Conservation (phyloP, 2,888 invertebrate species). For the Sepiola atlantica region DNA sequence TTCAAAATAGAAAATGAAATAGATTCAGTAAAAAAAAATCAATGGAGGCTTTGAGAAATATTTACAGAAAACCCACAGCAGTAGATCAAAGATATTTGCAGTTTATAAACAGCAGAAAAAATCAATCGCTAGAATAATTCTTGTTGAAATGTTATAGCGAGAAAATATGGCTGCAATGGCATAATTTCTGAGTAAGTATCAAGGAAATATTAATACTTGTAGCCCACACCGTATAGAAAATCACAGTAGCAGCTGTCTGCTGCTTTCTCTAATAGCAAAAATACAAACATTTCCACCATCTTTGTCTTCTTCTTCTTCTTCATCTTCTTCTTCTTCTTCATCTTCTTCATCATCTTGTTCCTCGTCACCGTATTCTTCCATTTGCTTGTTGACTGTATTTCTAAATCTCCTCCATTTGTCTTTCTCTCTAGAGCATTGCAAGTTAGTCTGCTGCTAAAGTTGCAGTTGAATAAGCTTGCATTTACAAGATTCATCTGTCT, state of each 20-base stretch:
- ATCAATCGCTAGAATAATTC: no score
- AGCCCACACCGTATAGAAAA: neutral
- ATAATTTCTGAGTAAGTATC: neutral
- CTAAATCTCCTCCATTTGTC: neutral
- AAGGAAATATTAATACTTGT: neutral
- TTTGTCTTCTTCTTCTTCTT: neutral
- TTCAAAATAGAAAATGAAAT: no score
- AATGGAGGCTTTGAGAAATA: no score
- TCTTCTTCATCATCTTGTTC: neutral
- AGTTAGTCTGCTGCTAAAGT: slow-evolving; percentile 21
- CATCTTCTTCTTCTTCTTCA: no score
- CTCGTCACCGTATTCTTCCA: neutral
- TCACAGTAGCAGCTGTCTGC: neutral
- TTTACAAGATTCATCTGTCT: neutral
- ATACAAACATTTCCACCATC: neutral
- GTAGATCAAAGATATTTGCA: no score
- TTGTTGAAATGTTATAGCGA: no score
- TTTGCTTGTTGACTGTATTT: neutral
- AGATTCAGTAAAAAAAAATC: no score
- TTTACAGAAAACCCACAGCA: no score
- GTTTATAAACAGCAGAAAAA: no score
- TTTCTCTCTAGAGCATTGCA: neutral
- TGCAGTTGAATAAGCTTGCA: neutral
- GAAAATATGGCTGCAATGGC: no score
- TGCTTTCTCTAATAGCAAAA: neutral